Evolutionary conservation across 2,113 vertebrate species (phyloP), one percentile per base, ranked within the genome.

Genomic region (Nerophis lumbriciformis): DNA sequence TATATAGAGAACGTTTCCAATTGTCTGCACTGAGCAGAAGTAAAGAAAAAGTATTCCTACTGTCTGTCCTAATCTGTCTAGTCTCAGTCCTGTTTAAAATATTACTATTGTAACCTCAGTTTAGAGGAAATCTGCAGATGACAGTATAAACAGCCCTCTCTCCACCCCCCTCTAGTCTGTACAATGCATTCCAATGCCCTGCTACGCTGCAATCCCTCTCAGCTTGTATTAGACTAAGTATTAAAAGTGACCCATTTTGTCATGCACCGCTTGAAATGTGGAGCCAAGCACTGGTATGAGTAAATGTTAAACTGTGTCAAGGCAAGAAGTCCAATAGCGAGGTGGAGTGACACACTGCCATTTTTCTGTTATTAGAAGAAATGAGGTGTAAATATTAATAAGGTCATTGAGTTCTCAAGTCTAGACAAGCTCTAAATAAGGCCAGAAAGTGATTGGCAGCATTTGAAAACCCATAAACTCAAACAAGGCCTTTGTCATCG

Each of bases 221-320:
- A 50, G 64, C 68, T 67, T 71, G 69, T 61, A 72, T 71, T 75
- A 65, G 73, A 79, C 71, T 51, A 63, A 36, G 71, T 45, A 79
- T 86, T 83, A 84, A 76, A 84, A 68, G 68, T 83, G 83, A 85
- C 85, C 83, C 79, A 85, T 81, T 89, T 85, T 66, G 70, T 68
- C 76, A 53, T 37, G 38, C 69, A 48, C 59, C 16, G 15, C 53
- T 66, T 59, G 48, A 59, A 21, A 12, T 13, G 67, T 77, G 63
- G 79, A 65, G 53, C 61, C 37, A 10, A 13, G 54, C 54, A 38
- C 54, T 45, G 42, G 49, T 58, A 39, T 4, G 7, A 66, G 73
- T 37, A 61, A 28, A 69, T 56, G 52, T 72, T 73, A 72, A 73
- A 74, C 59, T 13, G 53, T 56, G 49, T 67, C 4, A 11, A 69